A percentile compares a stretch with the other conserved stretches of the same genome.
phyloP scores from a whole-genome alignment of 2,888 invertebrate species.

The Catocala nupta region DNA sequence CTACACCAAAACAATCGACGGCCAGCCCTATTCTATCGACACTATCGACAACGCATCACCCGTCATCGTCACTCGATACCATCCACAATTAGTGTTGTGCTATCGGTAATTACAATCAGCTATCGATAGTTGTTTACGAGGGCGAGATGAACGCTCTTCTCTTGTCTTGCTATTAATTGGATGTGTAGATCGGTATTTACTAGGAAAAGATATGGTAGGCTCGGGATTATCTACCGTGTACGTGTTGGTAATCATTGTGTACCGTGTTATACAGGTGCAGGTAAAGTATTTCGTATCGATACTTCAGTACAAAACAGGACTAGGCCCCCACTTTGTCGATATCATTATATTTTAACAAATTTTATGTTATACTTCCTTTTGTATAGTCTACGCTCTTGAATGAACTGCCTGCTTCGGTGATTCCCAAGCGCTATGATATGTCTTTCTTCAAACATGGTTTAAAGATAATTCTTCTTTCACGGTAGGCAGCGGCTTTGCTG shows the following conservation, averaged over 20 bases:
- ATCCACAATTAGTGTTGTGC: conserved; percentile 73
- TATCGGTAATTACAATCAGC: conserved; percentile 83
- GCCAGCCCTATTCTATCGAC: conserved; percentile 22
- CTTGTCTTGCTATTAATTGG: conserved; percentile 56
- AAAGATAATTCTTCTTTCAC: no score
- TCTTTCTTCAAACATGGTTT: no score
- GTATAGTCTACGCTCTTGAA: no score
- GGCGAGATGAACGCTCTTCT: conserved; percentile 47
- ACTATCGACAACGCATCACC: conserved; percentile 52
- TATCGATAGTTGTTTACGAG: conserved; percentile 55
- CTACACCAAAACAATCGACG: not conserved
- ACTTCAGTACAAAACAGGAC: not conserved
- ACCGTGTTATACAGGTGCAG: not conserved
- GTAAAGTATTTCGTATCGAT: not conserved
- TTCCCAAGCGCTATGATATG: no score
- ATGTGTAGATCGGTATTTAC: conserved; percentile 55
- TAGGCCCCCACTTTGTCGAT: no score
- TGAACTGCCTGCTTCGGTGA: no score
- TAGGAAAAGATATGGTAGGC: conserved; percentile 44
- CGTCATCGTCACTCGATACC: conserved; percentile 60
- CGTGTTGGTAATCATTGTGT: conserved; percentile 44
- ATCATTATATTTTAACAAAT: no score
- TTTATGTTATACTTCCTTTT: no score
- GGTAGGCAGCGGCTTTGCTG: no score
- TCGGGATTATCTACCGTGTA: conserved; percentile 29